Evolutionary conservation across 2,888 invertebrate species (phyloP).

Genomic region (Lithophane semibrunnea): DNA sequence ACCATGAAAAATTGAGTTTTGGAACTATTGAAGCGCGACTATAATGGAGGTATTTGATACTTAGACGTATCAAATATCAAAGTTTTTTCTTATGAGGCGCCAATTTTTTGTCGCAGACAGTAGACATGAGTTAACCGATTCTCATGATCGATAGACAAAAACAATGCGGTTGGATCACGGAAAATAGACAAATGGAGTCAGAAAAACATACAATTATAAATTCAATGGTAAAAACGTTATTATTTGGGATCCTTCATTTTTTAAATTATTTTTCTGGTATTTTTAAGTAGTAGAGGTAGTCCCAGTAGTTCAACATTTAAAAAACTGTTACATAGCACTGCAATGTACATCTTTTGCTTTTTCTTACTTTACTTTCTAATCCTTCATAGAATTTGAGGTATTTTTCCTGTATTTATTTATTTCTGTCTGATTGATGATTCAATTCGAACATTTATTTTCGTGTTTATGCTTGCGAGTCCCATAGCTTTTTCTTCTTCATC

Average conservation of each 20-base stretch:
- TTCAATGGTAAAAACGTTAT: neutral
- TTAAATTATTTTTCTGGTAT: neutral
- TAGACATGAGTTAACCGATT: slow-evolving; percentile 60
- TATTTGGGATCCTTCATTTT: slow-evolving; percentile 5
- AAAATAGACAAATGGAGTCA: slow-evolving; percentile 41
- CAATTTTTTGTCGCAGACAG: slow-evolving; percentile 75
- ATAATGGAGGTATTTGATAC: slow-evolving; percentile 75
- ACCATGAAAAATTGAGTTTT: slow-evolving; percentile 82
- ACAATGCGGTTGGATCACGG: slow-evolving; percentile 57
- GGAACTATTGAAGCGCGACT: slow-evolving; percentile 79
- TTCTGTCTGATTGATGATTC: slow-evolving; percentile 33
- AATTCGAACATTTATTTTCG: neutral
- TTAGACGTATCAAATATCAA: slow-evolving; percentile 77
- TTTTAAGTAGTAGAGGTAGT: neutral
- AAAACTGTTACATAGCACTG: neutral
- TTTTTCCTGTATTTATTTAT: slow-evolving; percentile 10
- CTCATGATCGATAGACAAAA: slow-evolving; percentile 62
- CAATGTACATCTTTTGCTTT: slow-evolving; percentile 14
- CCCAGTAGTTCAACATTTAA: neutral
- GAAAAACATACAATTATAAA: slow-evolving; percentile 37
- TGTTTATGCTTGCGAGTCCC: neutral
- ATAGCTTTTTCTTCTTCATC: neutral
- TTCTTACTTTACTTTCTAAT: slow-evolving; percentile 41
- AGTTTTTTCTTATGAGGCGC: slow-evolving; percentile 81
- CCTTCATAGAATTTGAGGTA: slow-evolving; percentile 9